Evolutionary conservation across 2,797 vertebrate genomes (phyloP).

Genomic region (Crossoptilon crossoptilon): DNA sequence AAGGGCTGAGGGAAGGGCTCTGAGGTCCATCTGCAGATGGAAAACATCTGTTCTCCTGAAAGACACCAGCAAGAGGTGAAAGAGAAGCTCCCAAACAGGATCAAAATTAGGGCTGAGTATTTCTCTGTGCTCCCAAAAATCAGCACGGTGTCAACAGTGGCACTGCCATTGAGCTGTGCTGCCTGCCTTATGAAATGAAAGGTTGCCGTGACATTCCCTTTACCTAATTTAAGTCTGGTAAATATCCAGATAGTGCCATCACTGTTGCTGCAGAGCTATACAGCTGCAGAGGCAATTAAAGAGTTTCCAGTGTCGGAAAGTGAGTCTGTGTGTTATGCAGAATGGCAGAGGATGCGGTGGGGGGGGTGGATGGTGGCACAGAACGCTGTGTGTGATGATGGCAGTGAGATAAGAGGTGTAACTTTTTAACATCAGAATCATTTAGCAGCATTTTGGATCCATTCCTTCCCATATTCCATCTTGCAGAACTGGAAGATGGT

Average conservation of each 20-base stretch:
- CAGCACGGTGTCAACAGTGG: background rate
- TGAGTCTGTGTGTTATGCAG: background rate
- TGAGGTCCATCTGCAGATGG: background rate
- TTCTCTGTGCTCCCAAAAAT: background rate
- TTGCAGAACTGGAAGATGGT: constrained; percentile 37
- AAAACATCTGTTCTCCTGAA: constrained; percentile 29
- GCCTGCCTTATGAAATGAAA: background rate
- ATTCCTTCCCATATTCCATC: constrained; percentile 39
- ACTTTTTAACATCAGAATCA: background rate
- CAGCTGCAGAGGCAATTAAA: background rate
- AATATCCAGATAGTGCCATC: background rate
- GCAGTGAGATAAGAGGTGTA: background rate
- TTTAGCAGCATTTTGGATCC: constrained; percentile 28
- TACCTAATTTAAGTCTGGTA: background rate
- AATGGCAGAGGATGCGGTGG: background rate
- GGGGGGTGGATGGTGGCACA: fast-evolving
- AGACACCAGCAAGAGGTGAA: background rate
- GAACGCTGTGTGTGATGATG: fast-evolving
- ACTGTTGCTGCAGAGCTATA: background rate
- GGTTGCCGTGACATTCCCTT: background rate
- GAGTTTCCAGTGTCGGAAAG: background rate
- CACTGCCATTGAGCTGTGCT: background rate
- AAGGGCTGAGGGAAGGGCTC: background rate
- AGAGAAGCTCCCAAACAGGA: background rate
- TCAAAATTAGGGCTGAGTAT: background rate